These are phyloP conservation scores for Branchellion lobata DNA, from an alignment of 2,888 invertebrate species.

Conservation along the genomic window DNA sequence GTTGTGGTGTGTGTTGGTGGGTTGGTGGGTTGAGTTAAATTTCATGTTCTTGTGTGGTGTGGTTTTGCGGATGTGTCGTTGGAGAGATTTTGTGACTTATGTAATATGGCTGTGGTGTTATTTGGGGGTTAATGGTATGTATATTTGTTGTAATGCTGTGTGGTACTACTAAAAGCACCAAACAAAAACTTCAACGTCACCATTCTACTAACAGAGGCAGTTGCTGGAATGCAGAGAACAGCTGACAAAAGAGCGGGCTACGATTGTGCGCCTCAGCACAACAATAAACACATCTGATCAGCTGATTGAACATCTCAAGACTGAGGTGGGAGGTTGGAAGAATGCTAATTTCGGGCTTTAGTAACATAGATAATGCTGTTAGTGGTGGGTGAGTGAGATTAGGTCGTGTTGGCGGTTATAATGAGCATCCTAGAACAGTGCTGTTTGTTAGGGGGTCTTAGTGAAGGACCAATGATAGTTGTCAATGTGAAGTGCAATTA, in stretches of 20 bases:
- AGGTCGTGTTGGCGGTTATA: not conserved
- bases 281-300: constrained; percentile 1
- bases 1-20: too few species aligned
- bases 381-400: not conserved
- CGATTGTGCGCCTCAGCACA: not conserved
- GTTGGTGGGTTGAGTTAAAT: too few species aligned
- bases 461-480: not conserved
- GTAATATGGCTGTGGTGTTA: too few species aligned
- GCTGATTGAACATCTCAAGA: constrained; percentile 32
- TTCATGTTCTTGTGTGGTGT: too few species aligned
- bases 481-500: not conserved
- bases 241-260: constrained; percentile 14
- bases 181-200: not conserved
- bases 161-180: too few species aligned
- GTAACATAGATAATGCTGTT: not conserved
- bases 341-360: too few species aligned
- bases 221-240: constrained; percentile 20
- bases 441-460: not conserved
- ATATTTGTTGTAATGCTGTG: too few species aligned
- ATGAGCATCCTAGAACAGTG: not conserved
- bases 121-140: too few species aligned
- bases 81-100: too few species aligned
- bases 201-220: constrained; percentile 20
- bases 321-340: constrained; percentile 5
- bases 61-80: too few species aligned